phyloP scores from a whole-genome alignment of 2,888 invertebrate species.

The Acronicta leporina region DNA sequence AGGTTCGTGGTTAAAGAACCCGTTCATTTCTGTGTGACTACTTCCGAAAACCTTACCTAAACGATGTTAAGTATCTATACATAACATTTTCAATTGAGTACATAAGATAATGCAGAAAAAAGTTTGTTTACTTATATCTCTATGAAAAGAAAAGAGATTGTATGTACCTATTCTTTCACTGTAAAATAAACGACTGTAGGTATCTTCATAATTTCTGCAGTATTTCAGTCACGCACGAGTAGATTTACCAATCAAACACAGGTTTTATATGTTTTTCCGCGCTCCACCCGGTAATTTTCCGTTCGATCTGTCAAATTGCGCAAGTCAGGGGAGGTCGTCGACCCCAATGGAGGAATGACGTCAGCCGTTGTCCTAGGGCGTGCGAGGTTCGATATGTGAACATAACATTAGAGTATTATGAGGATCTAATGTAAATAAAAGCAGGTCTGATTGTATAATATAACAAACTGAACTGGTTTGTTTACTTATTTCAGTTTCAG shows the following conservation, averaged over 20 bases:
- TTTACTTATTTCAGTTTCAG: neutral
- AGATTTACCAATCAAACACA: slow-evolving; percentile 20
- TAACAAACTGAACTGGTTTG: neutral
- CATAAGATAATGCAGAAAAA: too few species aligned
- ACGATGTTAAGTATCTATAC: neutral
- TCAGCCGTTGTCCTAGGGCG: slow-evolving; percentile 59
- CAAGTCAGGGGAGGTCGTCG: slow-evolving; percentile 55
- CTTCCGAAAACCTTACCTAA: neutral
- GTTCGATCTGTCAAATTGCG: slow-evolving; percentile 57
- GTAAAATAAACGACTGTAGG: neutral
- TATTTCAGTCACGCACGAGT: slow-evolving; percentile 31
- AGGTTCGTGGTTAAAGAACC: slow-evolving; percentile 10
- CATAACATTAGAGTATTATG: slow-evolving; percentile 29
- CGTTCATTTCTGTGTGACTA: slow-evolving; percentile 4
- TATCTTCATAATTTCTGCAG: slow-evolving; percentile 1
- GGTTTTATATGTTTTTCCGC: slow-evolving; percentile 28
- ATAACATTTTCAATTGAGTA: too few species aligned
- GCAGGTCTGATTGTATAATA: slow-evolving; percentile 18
- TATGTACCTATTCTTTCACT: neutral
- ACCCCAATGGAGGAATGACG: slow-evolving; percentile 55
- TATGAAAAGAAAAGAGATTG: too few species aligned
- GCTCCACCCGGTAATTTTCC: slow-evolving; percentile 56
- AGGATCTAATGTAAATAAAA: slow-evolving; percentile 31
- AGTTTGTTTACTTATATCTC: too few species aligned
- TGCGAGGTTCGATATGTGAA: slow-evolving; percentile 26